Evolutionary conservation across 2,113 vertebrate genomes (phyloP).

Genomic region (Mormyrus lacerda): DNA sequence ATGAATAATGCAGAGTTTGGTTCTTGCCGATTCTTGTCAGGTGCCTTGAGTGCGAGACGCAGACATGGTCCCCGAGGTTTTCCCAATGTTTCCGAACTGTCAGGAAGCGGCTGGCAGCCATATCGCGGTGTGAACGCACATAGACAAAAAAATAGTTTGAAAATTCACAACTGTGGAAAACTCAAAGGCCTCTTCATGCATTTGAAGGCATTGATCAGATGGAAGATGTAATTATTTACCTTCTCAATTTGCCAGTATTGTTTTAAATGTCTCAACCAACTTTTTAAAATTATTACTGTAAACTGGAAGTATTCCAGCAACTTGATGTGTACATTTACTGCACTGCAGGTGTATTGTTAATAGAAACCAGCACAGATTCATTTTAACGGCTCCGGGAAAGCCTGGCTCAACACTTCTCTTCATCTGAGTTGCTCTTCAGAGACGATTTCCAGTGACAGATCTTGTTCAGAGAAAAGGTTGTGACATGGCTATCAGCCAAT

Average conservation of each 20-base stretch:
- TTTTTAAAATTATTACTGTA: background rate
- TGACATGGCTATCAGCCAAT: background rate
- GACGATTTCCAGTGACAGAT: background rate
- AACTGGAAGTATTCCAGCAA: background rate
- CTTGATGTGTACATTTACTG: background rate
- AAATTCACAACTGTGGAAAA: background rate
- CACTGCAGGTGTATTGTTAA: background rate
- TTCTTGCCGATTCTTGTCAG: constrained; percentile 14
- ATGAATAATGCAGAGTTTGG: background rate
- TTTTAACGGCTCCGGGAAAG: background rate
- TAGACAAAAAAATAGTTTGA: background rate
- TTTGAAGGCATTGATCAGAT: background rate
- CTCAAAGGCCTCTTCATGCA: background rate
- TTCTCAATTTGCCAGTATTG: background rate
- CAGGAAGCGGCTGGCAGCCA: constrained; percentile 4
- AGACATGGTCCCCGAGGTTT: background rate
- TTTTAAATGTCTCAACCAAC: background rate
- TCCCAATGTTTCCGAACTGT: background rate
- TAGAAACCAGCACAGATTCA: background rate
- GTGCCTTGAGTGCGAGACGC: background rate
- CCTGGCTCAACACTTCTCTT: background rate
- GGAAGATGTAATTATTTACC: background rate
- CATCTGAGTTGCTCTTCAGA: background rate
- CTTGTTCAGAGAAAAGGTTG: background rate
- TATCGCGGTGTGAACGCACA: background rate